phyloP scores from a whole-genome alignment of 2,113 vertebrate species.

The Herpetotheres cachinnans region DNA sequence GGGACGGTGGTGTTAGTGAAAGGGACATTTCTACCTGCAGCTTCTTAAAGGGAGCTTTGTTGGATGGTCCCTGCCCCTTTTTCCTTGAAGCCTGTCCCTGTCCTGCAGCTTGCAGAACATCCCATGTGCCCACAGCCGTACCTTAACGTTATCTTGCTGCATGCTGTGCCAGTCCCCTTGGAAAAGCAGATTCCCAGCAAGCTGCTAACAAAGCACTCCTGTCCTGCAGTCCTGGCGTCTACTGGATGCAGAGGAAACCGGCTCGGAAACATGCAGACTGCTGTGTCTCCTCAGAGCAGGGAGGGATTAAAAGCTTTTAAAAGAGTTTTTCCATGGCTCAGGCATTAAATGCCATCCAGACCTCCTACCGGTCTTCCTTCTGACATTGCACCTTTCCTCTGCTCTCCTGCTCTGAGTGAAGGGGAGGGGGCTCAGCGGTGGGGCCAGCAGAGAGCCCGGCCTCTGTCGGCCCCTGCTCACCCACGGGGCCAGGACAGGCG shows the following conservation, averaged over 20 bases:
- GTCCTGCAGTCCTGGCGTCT: accelerated
- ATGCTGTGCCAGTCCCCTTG: background rate
- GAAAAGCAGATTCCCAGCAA: background rate
- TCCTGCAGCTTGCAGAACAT: background rate
- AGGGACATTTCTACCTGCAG: background rate
- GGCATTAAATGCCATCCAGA: background rate
- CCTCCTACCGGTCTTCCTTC: background rate
- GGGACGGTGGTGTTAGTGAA: accelerated
- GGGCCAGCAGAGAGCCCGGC: background rate
- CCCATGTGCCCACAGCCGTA: accelerated
- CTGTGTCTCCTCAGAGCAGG: background rate
- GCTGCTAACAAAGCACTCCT: background rate
- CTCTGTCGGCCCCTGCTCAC: accelerated
- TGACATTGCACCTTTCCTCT: background rate
- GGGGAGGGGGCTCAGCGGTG: background rate
- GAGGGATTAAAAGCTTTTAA: background rate
- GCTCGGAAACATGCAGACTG: accelerated
- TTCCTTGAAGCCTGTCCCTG: background rate
- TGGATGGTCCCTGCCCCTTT: accelerated
- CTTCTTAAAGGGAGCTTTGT: background rate
- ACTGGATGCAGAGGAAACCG: background rate
- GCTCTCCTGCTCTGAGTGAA: background rate
- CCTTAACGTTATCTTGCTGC: background rate
- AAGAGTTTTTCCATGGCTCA: background rate
- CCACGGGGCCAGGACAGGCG: accelerated